Base-by-base conservation (phyloP, 2,888 invertebrate species). In the Clitarchus hookeri region DNA sequence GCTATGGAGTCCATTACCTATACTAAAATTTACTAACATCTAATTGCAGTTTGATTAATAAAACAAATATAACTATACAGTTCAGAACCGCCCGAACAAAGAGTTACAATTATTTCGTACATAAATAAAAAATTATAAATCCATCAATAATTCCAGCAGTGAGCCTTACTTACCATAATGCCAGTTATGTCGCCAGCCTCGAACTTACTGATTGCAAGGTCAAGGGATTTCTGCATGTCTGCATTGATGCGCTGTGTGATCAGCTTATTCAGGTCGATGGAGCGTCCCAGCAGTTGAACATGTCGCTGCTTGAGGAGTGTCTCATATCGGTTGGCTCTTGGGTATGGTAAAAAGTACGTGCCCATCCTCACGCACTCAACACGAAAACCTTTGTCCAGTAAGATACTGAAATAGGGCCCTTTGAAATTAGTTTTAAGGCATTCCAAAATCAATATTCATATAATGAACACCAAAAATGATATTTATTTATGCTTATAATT, bases 101-200 rank as follows among this genome's bases (percentile, higher is more conserved):
- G 36, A 36, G 36, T 4, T 36, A 36, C 36, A 36, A 1, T 36
- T 36, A 36, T 36, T 36, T 36, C 4, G 36, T 36, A 36, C 36
- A 36, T 3, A 36, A 36, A 36, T 36, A 36, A 36, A 36, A 36
- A 36, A 36, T 36, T 36, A 36, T 36, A 36, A 36, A 36, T 36
- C 36, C 4, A 36, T 11, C 16, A 48, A 8, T 13, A 48, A 48
- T 48, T 48, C 16, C 11, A 48, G 36, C 13, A 48, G 48, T 36
- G 48, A 48, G 6, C 11, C 48, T 48, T 65, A 92, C 95, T 93
- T 90, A 97, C 98, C 92, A 99, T 96, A 89, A 99, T 97, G 12
- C 98, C 98, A 0, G 99, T 98, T 78, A 99, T 96, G 90, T 99
- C 98, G 2, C 98, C 98, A 13, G 97, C 97, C 92, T 99, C 99